phyloP scores from a whole-genome alignment of 2,113 vertebrate genomes.

The Martes martes region DNA sequence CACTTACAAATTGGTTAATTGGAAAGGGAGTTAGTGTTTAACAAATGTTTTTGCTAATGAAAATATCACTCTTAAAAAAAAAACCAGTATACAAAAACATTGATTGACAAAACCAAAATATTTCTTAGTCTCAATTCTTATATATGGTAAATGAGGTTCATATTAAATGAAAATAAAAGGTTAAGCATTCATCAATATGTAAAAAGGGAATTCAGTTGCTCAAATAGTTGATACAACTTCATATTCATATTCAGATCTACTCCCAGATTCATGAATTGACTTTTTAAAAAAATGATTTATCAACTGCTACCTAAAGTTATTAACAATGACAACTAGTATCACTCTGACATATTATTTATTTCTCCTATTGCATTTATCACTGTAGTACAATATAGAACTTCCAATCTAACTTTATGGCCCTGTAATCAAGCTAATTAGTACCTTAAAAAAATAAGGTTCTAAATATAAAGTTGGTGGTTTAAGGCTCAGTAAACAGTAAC shows the following conservation, averaged over 20 bases:
- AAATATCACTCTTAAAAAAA: slow-evolving; percentile 38
- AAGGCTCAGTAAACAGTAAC: slow-evolving; percentile 63
- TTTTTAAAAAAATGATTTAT: slow-evolving; percentile 29
- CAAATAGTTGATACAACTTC: slow-evolving; percentile 2
- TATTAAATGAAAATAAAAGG: slow-evolving; percentile 44
- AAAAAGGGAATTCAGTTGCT: slow-evolving; percentile 6
- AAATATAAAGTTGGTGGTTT: slow-evolving; percentile 50
- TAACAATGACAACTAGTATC: slow-evolving; percentile 10
- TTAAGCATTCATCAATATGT: not conserved
- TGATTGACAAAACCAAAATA: slow-evolving; percentile 37
- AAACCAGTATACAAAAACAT: slow-evolving; percentile 43
- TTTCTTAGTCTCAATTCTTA: slow-evolving; percentile 31
- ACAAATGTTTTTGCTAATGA: slow-evolving; percentile 1
- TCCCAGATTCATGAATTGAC: not conserved
- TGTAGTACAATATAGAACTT: slow-evolving; percentile 24
- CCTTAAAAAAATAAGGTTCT: slow-evolving; percentile 62
- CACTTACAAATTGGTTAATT: slow-evolving; percentile 39
- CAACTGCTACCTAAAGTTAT: not conserved
- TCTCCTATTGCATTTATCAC: slow-evolving; percentile 23
- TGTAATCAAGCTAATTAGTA: slow-evolving; percentile 44
- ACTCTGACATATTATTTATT: slow-evolving; percentile 9
- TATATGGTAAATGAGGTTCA: not conserved
- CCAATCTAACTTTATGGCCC: not conserved
- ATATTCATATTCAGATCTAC: not conserved
- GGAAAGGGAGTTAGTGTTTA: slow-evolving; percentile 61